phyloP scores from a whole-genome alignment of 2,888 invertebrate species.

The Eupeodes latifasciatus region DNA sequence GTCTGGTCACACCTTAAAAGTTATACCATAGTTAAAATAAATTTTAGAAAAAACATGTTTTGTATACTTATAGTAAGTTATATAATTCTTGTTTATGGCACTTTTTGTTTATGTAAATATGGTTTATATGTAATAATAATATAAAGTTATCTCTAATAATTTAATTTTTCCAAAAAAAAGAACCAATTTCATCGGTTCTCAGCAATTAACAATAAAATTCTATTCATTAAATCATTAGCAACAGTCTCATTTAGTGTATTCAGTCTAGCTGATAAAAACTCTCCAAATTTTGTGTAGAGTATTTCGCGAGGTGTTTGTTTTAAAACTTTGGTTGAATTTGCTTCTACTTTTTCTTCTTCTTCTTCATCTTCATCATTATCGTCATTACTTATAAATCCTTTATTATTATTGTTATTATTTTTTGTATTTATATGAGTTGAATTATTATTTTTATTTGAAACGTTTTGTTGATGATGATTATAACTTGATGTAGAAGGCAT shows the following conservation, averaged over 20 bases:
- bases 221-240: constrained; percentile 83
- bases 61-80: too few species aligned
- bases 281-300: constrained; percentile 82
- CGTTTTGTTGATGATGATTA: constrained; percentile 35
- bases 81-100: constrained; percentile 16
- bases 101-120: neutral
- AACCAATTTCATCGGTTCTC: constrained; percentile 78
- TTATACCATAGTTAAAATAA: too few species aligned
- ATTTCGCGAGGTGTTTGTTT: constrained; percentile 80
- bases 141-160: neutral
- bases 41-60: too few species aligned
- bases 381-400: constrained; percentile 10
- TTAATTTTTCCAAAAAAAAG: neutral
- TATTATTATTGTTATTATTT: neutral
- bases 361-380: constrained; percentile 32
- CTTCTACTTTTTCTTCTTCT: constrained; percentile 19
- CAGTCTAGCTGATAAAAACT: constrained; percentile 82
- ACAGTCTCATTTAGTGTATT: constrained; percentile 82
- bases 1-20: too few species aligned
- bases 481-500: constrained; percentile 29
- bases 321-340: neutral
- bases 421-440: neutral
- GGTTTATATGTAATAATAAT: neutral
- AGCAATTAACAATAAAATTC: constrained; percentile 81
- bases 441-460: neutral